Conservation (phyloP, 2,797 vertebrate species). For the Gorsachius magnificus region DNA sequence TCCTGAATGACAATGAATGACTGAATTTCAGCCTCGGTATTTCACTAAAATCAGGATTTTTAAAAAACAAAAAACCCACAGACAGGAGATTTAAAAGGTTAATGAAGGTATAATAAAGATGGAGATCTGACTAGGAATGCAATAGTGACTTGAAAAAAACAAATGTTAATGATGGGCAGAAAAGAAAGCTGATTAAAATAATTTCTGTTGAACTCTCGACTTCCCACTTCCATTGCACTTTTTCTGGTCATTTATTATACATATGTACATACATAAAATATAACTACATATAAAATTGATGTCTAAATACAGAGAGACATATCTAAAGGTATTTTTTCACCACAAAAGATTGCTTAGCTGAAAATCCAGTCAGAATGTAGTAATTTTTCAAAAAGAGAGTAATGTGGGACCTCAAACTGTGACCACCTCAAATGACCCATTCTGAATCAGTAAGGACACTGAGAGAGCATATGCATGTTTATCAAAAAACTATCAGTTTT, state of each 20-base stretch:
- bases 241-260: background rate
- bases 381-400: background rate
- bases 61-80: too few species aligned
- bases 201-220: background rate
- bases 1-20: slow-evolving; percentile 44
- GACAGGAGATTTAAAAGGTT: slow-evolving; percentile 54
- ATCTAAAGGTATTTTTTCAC: background rate
- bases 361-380: background rate
- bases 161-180: background rate
- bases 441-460: background rate
- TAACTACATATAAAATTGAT: background rate
- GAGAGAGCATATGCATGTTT: background rate
- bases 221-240: background rate
- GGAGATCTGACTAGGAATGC: slow-evolving; percentile 8
- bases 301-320: background rate
- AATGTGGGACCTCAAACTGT: background rate
- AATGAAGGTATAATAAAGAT: slow-evolving; percentile 62
- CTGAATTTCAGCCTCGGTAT: background rate
- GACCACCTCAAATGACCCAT: background rate
- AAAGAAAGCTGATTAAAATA: slow-evolving; percentile 40
- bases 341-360: background rate
- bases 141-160: slow-evolving; percentile 25
- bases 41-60: slow-evolving; percentile 36
- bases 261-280: background rate
- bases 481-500: background rate